Base-by-base conservation (phyloP, 2,797 vertebrate genomes). In the Sphenopsis melanotis region DNA sequence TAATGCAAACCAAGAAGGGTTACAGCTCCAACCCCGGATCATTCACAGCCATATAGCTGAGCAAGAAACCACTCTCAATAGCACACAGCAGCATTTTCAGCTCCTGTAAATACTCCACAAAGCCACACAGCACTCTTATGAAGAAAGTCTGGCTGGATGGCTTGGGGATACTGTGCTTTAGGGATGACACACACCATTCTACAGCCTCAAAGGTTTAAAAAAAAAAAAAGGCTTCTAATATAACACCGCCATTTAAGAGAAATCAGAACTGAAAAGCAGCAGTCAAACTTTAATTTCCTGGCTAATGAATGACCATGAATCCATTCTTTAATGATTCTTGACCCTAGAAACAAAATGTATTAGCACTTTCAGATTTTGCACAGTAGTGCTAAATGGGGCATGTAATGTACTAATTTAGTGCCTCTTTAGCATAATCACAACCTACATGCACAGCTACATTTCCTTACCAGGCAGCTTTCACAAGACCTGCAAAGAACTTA, bases 341-440 rank as follows among this genome's bases (percentile, higher is more conserved):
- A 97, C 97, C 97, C 97, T 94, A 96, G 97, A 97, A 97, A 95
- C 96, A 96, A 97, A 97, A 98, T 97, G 95, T 97, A 98, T 98
- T 97, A 97, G 97, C 96, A 96, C 97, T 98, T 97, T 97, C 93
- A 96, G 96, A 89, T 97, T 98, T 97, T 96, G 96, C 97, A 97
- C 96, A 97, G 97, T 88, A 71, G 92, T 96, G 96, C 96, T 98
- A 98, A 98, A 98, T 97, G 98, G 97, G 97, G 97, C 97, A 50
- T 97, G 96, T 97, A 98, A 98, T 97, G 95, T 97, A 95, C 97
- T 97, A 97, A 98, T 98, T 98, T 97, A 98, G 97, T 96, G 96
- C 97, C 97, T 97, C 68, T 76, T 98, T 97, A 98, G 97, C 97
- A 97, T 97, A 97, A 94, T 95, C 95, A 75, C 93, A 92, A 83